Base-by-base conservation (phyloP, 2,113 vertebrate genomes). In the Zosterops borbonicus region DNA sequence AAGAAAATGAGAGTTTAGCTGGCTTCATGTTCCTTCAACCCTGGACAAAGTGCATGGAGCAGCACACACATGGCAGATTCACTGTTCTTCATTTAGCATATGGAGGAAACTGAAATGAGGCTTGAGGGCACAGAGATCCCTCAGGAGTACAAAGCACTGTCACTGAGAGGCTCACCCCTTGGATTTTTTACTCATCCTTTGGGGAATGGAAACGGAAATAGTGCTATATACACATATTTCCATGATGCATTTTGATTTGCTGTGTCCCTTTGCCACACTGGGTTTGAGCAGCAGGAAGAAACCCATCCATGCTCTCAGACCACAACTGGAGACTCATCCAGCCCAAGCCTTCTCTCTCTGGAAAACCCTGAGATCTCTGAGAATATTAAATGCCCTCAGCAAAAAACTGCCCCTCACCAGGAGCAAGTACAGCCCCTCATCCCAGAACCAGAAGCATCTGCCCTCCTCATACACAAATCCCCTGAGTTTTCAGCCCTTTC, bases 261-360 rank as follows among this genome's bases (percentile, higher is more conserved):
- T 63, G 41, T 18, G 47, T 63, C 41, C 50, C 28, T 81, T 81
- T 63, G 47, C 50, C 37, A 79, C 0, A 0, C 25, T 50, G 55
- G 31, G 49, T 21, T 56, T 50, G 42, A 65, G 64, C 20, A 52
- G 13, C 28, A 9, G 23, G 2, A 67, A 74, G 46, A 87, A 92
- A 69, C 14, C 15, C 8, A 2, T 39, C 42, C 3, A 0, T 16
- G 17, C 2, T 5, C 64, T 52, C 16, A 35, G n/a, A 69, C 11
- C 53, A 41, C 63, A 39, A 9, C 27, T 0, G 0, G 25, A 58
- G 18, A 50, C 25, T 74, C 8, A 1, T 31, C 21, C 37, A 90
- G n/a, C 25, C 50, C 39, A n/a, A 83, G 31, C 8, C 14, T 86
- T 14, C 67, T 69, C 49, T 14, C 65, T 62, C 73, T 37, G 70